Evolutionary conservation across 2,888 invertebrate genomes (phyloP), one percentile per base, ranked within the genome.

Genomic region (Tenthredo livida): DNA sequence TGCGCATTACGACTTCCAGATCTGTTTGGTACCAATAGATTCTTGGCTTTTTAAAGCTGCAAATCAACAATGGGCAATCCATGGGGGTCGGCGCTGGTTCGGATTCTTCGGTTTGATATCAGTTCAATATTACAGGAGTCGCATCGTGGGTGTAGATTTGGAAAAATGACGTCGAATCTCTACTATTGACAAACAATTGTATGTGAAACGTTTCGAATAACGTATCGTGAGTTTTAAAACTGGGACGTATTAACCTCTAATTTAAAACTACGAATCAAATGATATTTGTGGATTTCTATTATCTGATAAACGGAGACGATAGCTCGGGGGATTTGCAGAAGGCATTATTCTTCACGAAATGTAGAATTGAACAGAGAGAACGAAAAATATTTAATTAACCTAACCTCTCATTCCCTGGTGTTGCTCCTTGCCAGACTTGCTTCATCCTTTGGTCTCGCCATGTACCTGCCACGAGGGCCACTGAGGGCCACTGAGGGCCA

Each of bases 11-110:
- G 4, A 93, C 88, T 12, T 86, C 87, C 47, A 84, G 85, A 61
- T 92, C 93, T 3, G 89, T 90, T 87, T 93, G 92, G 87, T 91
- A 89, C 93, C 93, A 93, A 0, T 90, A 40, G n/a, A 92, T 88
- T 86, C 89, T 90, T 47, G 93, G 93, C 70, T n/a, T 84, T 15
- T 25, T 9, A 7, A 85, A 21, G 17, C 7, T 25, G 40, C 61
- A 25, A 43, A 17, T 61, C 43, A 85, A 47, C 43, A 25, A 25
- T n/a, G 85, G 85, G 43, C 40, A 84, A 43, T 84, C 84, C 85
- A 85, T 85, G 29, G 21, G n/a, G 17, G 25, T 75, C 17, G 3
- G 12, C 4, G 21, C 15, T 25, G 5, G 33, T 67, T 17, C 12
- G 0, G 7, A 29, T 15, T 17, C 12, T 12, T 54, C n/a, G n/a